Evolutionary conservation across 1,140 invertebrate species (phyloP).

Genomic region (Zaprionus gabonicus): DNA sequence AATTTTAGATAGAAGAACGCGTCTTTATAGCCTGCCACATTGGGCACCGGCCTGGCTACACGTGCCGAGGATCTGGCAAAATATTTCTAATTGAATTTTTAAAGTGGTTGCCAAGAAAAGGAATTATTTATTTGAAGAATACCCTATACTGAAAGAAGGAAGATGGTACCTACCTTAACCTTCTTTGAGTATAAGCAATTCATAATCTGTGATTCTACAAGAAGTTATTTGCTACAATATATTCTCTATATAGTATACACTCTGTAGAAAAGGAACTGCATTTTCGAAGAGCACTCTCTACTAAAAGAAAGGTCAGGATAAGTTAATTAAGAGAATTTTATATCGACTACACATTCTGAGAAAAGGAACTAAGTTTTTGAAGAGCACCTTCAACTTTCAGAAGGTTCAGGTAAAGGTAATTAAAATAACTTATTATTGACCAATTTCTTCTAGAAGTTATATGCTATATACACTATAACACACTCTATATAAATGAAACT

Average conservation of each 20-base stretch:
- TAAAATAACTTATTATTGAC: too few species aligned
- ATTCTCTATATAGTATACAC: not conserved
- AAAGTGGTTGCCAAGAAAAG: not conserved
- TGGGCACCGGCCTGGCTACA: not conserved
- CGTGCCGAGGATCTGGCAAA: not conserved
- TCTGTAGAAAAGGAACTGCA: too few species aligned
- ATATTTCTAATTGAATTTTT: not conserved
- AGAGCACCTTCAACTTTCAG: too few species aligned
- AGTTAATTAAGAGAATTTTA: too few species aligned
- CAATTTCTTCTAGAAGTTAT: not conserved
- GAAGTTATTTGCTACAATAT: not conserved
- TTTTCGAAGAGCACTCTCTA: too few species aligned
- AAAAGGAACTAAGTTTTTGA: too few species aligned
- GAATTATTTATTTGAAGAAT: not conserved
- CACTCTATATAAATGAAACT: too few species aligned
- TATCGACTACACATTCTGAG: too few species aligned
- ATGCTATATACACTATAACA: too few species aligned
- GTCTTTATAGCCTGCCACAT: not conserved
- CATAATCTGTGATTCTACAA: not conserved
- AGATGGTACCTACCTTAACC: not conserved
- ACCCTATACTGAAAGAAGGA: not conserved
- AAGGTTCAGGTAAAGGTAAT: too few species aligned
- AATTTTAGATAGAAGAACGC: slow-evolving; percentile 28
- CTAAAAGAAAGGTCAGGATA: too few species aligned
- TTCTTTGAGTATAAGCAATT: not conserved